Percentiles rank a stretch among this genome's conserved stretches.
Evolutionary conservation across 2,797 vertebrate species (phyloP).

Genomic region (Semotilus atromaculatus): DNA sequence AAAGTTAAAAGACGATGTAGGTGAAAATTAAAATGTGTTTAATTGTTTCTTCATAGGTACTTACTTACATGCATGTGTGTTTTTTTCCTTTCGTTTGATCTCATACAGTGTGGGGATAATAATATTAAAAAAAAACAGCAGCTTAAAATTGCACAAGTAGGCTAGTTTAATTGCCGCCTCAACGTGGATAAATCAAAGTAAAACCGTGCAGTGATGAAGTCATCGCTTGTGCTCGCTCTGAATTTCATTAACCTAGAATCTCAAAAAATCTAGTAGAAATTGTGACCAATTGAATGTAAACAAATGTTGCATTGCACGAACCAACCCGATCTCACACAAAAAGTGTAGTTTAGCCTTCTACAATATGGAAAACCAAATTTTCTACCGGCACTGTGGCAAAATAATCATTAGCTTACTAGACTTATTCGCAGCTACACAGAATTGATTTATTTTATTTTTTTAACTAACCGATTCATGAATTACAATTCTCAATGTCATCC

Average conservation of each 20-base stretch:
- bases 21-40: neutral
- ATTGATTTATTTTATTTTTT: too few species aligned
- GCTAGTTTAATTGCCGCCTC: neutral
- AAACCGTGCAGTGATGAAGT: neutral
- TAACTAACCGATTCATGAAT: neutral
- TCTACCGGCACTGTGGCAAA: neutral
- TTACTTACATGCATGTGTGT: neutral
- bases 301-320: neutral
- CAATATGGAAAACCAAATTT: neutral
- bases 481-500: neutral
- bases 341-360: neutral
- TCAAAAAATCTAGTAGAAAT: too few species aligned
- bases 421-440: neutral
- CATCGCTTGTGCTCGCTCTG: neutral
- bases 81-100: neutral
- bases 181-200: neutral
- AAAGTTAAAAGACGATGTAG: neutral
- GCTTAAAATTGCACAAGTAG: neutral
- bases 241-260: neutral
- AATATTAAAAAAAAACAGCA: neutral
- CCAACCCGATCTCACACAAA: neutral
- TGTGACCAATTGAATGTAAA: neutral
- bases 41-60: neutral
- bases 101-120: too few species aligned
- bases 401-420: neutral